Base-by-base conservation (phyloP, 2,888 invertebrate genomes). In the Cantharis rufa region DNA sequence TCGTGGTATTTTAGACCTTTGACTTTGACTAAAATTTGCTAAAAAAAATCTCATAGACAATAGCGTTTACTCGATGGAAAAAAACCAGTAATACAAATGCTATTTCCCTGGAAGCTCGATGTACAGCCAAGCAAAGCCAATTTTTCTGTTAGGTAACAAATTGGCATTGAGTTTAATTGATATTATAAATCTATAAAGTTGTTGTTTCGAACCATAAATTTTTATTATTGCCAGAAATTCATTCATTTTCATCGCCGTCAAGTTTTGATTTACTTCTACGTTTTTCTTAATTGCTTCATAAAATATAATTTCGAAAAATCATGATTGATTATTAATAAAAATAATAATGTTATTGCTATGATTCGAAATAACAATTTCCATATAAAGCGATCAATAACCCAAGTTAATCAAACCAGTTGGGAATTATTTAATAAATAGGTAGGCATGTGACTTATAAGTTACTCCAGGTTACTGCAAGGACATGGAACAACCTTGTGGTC, bases 391-490 rank as follows among this genome's bases (percentile, higher is more conserved):
- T 68, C 69, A 62, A 63, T 63, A 74, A 70, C 70, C 48, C 69
- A 70, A 70, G 63, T 21, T 11, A 27, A 27, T 70, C 16, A 61
- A 28, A 63, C 63, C 48, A 69, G 28, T 69, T 24, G 24, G 10
- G 21, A 21, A 13, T n/a, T 66, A 21, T 66, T 21, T 66, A 24
- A 66, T 21, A 66, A 21, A 66, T 18, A 66, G 18, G 64, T 18
- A 66, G 18, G 64, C 13, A 66, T 21, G 64, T 66, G 18, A 21
- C 18, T 66, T 66, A 66, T 48, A 21, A 75, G 74, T 63, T 71
- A 75, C 74, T 68, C 21, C 62, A 64, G 74, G 70, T 71, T 68
- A 64, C 16, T 61, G 70, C 74, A 75, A 75, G 74, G 74, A 75
- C 74, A 71, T 61, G 48, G 13, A 70, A 61, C 71, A 75, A 18